Base-by-base conservation (phyloP, 2,797 vertebrate genomes). In the Anguilla anguilla region DNA sequence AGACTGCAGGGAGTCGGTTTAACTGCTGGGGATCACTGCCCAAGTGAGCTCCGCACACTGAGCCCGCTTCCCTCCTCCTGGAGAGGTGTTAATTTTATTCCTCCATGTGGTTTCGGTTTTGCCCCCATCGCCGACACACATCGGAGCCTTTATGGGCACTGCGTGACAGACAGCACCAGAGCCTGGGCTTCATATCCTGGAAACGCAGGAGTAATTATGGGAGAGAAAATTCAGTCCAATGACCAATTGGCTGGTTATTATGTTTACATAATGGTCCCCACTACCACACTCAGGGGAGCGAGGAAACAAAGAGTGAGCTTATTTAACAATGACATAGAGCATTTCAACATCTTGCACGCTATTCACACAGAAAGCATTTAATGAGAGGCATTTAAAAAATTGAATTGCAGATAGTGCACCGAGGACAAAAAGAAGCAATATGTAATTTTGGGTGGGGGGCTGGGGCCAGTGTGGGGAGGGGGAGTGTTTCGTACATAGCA, bases 1-100 rank as follows among this genome's bases (percentile, higher is more conserved):
- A 94, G 93, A 93, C 91, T 90, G 85, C 1, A 46, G 92, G 93
- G 92, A 93, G 91, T 94, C 91, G 17, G 85, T 91, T 90, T 90
- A 94, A 94, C 89, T 57, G 90, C 90, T 88, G 90, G 90, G 82
- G 74, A 92, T 94, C 90, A 92, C 89, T 90, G 86, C 90, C 92
- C 90, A 92, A 94, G 67, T 85, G 86, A 28, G 55, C 87, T 90
- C 67, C 74, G 84, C 85, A 72, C 77, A 39, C 77, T 61, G 81
- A 25, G 49, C 79, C 88, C 22, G 79, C 67, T 85, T 69, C 82
- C 69, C 74, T 10, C 43, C 35, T 87, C 88, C 90, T 86, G 39
- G 17, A 64, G 88, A 92, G 92, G 92, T 91, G 91, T 92, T 92
- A 91, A 92, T 90, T 89, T 82, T 85, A 88, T 88, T 89, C 85